Percentiles rank a stretch among this genome's conserved stretches.
These are phyloP conservation scores for Drosophila cyrtoloma DNA, from an alignment of 2,888 invertebrate species.

Conservation along the genomic window DNA sequence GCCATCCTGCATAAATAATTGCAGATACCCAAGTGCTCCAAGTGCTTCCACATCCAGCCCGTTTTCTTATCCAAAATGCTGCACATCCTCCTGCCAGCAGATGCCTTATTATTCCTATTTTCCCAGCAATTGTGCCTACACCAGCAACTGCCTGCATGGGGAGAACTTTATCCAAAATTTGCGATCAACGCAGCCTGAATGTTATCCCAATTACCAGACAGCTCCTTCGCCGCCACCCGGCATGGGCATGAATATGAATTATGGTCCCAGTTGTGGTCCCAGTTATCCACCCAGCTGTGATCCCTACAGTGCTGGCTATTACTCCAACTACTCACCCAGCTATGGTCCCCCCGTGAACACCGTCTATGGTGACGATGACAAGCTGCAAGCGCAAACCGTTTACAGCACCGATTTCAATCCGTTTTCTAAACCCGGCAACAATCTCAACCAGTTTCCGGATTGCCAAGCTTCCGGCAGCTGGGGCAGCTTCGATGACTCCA, in stretches of 20 bases:
- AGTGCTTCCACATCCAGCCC: background rate
- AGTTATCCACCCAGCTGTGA: background rate
- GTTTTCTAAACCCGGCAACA: constrained; percentile 23
- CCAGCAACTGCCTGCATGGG: constrained; percentile 26
- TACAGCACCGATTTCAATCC: constrained; percentile 52
- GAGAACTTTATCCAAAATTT: constrained; percentile 28
- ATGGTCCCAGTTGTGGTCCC: background rate
- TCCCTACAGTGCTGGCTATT: background rate
- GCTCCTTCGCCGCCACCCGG: background rate
- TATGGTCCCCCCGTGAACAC: background rate
- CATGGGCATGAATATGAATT: constrained; percentile 8
- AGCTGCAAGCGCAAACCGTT: constrained; percentile 48
- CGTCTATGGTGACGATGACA: constrained; percentile 6
- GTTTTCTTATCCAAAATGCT: background rate
- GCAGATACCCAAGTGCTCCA: background rate
- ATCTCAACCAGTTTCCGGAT: constrained; percentile 32
- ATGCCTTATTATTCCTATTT: background rate
- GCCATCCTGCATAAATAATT: background rate
- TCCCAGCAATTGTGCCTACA: background rate
- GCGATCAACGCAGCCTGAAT: background rate
- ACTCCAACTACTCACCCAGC: background rate
- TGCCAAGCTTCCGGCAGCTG: background rate
- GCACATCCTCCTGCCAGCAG: background rate
- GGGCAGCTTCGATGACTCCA: background rate
- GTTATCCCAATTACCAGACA: constrained; percentile 13